Conservation (phyloP, 1,140 invertebrate genomes). For the Chelonus insularis region DNA sequence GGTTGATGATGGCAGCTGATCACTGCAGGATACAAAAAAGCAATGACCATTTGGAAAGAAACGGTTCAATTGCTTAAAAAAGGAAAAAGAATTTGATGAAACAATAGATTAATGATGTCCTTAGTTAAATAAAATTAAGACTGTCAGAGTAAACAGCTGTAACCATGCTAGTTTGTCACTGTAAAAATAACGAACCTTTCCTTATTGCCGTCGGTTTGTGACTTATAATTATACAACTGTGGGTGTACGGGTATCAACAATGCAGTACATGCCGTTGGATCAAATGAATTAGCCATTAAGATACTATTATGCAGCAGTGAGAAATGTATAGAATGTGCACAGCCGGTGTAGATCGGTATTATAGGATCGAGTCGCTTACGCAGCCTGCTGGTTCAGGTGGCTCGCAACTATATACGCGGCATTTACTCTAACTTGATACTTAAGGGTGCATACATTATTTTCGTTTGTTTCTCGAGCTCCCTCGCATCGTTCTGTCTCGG, state of each 20-base stretch:
- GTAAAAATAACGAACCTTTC: background rate
- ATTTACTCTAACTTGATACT: slow-evolving; percentile 27
- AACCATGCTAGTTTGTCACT: no score
- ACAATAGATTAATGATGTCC: no score
- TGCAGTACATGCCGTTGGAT: slow-evolving; percentile 24
- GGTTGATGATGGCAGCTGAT: no score
- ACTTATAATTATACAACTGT: slow-evolving; percentile 5
- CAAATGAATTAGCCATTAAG: slow-evolving; percentile 36
- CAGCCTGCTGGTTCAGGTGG: slow-evolving; percentile 36
- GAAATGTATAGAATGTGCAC: slow-evolving; percentile 19
- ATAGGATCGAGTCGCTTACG: slow-evolving; percentile 10
- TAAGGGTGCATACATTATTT: slow-evolving; percentile 54
- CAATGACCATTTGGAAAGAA: no score
- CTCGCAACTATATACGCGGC: slow-evolving; percentile 33
- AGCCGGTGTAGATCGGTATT: slow-evolving; percentile 29
- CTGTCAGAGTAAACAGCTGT: no score
- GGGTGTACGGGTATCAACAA: slow-evolving; percentile 18
- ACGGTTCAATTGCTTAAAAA: no score
- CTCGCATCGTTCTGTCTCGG: no score
- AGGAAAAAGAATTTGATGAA: no score
- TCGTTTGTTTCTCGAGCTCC: slow-evolving; percentile 33
- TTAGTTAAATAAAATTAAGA: no score
- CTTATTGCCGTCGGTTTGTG: background rate
- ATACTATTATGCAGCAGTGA: slow-evolving; percentile 27
- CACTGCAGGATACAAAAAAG: no score